Evolutionary conservation across 2,888 invertebrate genomes (phyloP).

Genomic region (Epinotia demarniana): DNA sequence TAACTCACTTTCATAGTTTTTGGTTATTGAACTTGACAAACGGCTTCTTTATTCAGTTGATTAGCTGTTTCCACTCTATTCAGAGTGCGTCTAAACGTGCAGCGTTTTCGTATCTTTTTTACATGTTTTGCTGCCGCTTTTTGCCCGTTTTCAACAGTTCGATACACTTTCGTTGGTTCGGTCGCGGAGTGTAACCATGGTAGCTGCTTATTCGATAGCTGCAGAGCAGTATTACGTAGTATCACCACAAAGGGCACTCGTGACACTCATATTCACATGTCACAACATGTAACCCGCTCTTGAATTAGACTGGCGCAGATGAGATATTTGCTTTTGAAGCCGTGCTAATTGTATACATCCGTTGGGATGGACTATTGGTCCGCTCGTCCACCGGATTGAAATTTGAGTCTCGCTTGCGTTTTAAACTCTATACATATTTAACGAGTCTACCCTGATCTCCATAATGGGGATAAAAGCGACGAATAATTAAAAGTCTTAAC

Average conservation of each 20-base stretch:
- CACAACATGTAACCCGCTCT: conserved; percentile 14
- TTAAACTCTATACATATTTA: neutral
- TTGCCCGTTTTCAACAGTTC: conserved; percentile 63
- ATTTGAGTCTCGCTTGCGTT: conserved; percentile 13
- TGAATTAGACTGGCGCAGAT: conserved; percentile 14
- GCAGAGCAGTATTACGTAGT: conserved; percentile 26
- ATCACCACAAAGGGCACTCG: neutral
- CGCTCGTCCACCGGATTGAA: conserved; percentile 3
- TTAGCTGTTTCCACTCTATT: conserved; percentile 15
- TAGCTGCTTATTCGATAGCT: conserved; percentile 70
- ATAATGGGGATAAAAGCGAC: conserved; percentile 8
- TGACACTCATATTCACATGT: neutral
- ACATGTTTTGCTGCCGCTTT: conserved; percentile 47
- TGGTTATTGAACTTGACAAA: conserved; percentile 19
- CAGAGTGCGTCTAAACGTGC: conserved; percentile 17
- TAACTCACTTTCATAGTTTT: conserved; percentile 20
- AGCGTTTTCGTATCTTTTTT: conserved; percentile 36
- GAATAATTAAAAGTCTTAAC: conserved; percentile 25
- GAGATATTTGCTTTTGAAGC: conserved; percentile 29
- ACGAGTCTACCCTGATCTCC: conserved; percentile 9
- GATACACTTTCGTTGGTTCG: conserved; percentile 73
- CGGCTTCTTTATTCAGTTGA: neutral
- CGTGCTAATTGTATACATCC: conserved; percentile 26
- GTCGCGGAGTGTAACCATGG: conserved; percentile 70
- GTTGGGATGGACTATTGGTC: neutral